Percentiles rank a stretch among this genome's conserved stretches.
Evolutionary conservation across 2,888 invertebrate species (phyloP).

Genomic region (Ptilodon capucinus): DNA sequence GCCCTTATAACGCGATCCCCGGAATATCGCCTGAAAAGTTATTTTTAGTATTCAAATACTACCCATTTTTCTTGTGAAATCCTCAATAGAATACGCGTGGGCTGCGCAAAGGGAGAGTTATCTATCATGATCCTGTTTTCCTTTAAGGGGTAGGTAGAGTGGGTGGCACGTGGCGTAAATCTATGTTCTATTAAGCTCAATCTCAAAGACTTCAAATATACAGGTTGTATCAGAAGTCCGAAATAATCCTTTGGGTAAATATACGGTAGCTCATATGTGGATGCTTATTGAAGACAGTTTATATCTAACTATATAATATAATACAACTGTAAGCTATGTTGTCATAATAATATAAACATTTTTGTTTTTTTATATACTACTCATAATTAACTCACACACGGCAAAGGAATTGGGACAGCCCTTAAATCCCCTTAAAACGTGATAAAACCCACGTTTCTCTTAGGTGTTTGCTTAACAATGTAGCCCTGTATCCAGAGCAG

Average conservation of each 20-base stretch:
- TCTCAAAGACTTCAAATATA: too few species aligned
- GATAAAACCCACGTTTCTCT: neutral
- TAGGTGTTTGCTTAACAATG: neutral
- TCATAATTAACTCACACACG: too few species aligned
- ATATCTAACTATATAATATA: too few species aligned
- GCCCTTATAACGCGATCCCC: neutral
- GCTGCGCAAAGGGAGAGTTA: neutral
- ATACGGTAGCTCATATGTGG: too few species aligned
- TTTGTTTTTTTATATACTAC: too few species aligned
- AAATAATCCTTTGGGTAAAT: too few species aligned
- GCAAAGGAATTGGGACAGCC: too few species aligned
- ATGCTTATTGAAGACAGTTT: too few species aligned
- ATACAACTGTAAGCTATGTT: too few species aligned
- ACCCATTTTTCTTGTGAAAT: neutral
- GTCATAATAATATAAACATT: too few species aligned
- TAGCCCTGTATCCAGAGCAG: neutral
- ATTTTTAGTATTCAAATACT: neutral
- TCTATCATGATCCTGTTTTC: neutral
- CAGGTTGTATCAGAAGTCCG: too few species aligned
- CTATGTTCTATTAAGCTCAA: too few species aligned
- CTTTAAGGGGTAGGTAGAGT: neutral
- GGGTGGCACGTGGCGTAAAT: neutral
- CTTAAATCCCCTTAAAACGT: neutral
- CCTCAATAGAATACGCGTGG: neutral
- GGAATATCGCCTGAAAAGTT: neutral